A percentile compares a stretch with the other conserved stretches of the same genome.
phyloP scores from a whole-genome alignment of 2,888 invertebrate species.

The Eucera pruinosa region DNA sequence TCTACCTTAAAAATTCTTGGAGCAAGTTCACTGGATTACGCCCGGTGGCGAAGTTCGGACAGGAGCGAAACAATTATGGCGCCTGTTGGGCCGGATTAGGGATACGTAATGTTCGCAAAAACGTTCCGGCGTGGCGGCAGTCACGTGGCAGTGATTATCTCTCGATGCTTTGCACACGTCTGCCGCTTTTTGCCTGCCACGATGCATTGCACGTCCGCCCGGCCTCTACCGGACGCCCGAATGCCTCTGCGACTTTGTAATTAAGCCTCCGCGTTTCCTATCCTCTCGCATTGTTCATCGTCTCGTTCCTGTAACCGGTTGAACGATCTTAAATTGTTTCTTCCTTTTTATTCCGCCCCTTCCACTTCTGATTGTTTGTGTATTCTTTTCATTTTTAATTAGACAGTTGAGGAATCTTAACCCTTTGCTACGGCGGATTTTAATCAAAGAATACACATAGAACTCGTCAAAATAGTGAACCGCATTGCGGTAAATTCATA shows the following conservation, averaged over 20 bases:
- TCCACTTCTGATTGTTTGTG: background rate
- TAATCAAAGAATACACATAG: too few species aligned
- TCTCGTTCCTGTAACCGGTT: conserved; percentile 30
- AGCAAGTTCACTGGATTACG: conserved; percentile 60
- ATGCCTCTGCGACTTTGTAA: conserved; percentile 65
- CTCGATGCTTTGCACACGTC: conserved; percentile 69
- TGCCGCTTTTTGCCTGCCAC: conserved; percentile 63
- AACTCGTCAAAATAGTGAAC: too few species aligned
- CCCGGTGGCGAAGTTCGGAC: conserved; percentile 62
- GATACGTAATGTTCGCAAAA: conserved; percentile 71
- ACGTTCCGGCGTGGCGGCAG: conserved; percentile 64
- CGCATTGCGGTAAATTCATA: too few species aligned
- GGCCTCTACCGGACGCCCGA: conserved; percentile 52
- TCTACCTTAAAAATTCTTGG: conserved; percentile 34
- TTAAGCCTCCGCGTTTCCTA: conserved; percentile 51
- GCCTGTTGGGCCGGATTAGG: conserved; percentile 69
- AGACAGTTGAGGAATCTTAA: too few species aligned
- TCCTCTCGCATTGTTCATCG: conserved; percentile 20
- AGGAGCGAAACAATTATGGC: conserved; percentile 69
- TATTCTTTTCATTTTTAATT: background rate
- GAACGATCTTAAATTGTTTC: conserved; percentile 8
- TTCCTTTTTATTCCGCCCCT: background rate
- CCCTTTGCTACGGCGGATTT: too few species aligned
- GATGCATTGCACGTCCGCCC: conserved; percentile 61
- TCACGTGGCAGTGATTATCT: conserved; percentile 74